Evolutionary conservation across 2,113 vertebrate genomes (phyloP), one percentile per base, ranked within the genome.

Genomic region (Heterochromis multidens): DNA sequence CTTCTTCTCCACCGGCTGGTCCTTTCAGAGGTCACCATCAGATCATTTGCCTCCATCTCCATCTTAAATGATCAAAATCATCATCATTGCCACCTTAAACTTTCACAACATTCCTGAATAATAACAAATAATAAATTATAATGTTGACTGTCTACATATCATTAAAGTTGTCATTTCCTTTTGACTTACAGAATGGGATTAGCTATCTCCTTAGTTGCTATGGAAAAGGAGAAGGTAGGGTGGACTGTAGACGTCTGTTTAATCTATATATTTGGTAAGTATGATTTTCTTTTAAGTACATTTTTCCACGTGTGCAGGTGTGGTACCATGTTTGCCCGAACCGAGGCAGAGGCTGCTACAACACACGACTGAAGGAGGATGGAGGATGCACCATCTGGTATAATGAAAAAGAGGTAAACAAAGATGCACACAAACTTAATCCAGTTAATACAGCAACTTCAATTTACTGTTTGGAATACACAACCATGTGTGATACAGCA

Each of bases 311-410:
- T 56, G 35, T 86, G 7, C 88, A 99, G 99, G 98, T 99, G 80
- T 99, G 98, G 99, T 99, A 99, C 93, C 99, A 99, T 1, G 97
- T 98, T 2, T 99, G 99, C 70, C 81, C 97, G 14, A 99, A 95
- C 94, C 96, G 98, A 91, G 99, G 99, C 29, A 96, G 98, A 91
- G 97, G 97, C 0, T 99, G 99, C 93, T 97, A 98, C 0, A 99
- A 99, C 92, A 99, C 98, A 4, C 95, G 95, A 7, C 96, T 99
- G 88, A 99, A 99, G 93, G 98, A 99, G 14, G 97, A 98, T 1
- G 99, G 98, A 6, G 98, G 98, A 25, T 99, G 99, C 87, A 99
- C 99, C 83, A 99, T 99, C 91, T 99, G 99, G 99, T 99, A 99
- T 96, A 99, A 99, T 3, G 99, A 99, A 85, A 95, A 94, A 84